Base-by-base conservation (phyloP, 2,888 invertebrate species). In the Troglohyphantes excavatus region DNA sequence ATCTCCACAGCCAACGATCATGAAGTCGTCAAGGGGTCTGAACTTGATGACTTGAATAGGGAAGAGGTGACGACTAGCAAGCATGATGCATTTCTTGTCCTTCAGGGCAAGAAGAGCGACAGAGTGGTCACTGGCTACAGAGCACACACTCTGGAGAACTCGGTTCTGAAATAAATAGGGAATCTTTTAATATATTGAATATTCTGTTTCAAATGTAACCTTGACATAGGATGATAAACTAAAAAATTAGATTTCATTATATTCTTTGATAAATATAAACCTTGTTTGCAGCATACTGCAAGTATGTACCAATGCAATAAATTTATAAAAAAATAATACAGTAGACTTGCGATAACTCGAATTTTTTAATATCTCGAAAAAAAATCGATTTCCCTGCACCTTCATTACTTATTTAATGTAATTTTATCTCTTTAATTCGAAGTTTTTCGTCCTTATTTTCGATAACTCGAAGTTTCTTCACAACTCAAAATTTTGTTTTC, bases 101-200 rank as follows among this genome's bases (percentile, higher is more conserved):
- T 96, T 95, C 27, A 98, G 94, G 93, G 98, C 98, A 1, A 99
- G 94, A 84, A 99, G 95, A 0, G 99, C 98, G 0, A 99, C 99
- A 26, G 99, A 98, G 94, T 99, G 99, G 93, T 99, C 99, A 0
- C 97, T 97, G 0, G 99, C 99, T 2, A 99, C 98, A 2, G 98
- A 97, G 93, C 99, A 99, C 81, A 99, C 96, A 92, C 98, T 98
- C 92, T 98, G 97, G 93, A 98, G 96, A 81, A 99, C 96, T 70
- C 99, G 95, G 6, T 96, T 95, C 98, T 98, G 2, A 95, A 94
- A 94, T 79, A 92, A 92, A 92, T 39, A 39, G 7, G 39, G 13
- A 39, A n/a, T n/a, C n/a, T n/a, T n/a, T n/a, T n/a, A n/a, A n/a
- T n/a, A n/a, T n/a, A n/a, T n/a, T n/a, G n/a, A n/a, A n/a, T n/a